phyloP scores from a whole-genome alignment of 2,113 vertebrate genomes.

The Rhinopomastus cyanomelas region DNA sequence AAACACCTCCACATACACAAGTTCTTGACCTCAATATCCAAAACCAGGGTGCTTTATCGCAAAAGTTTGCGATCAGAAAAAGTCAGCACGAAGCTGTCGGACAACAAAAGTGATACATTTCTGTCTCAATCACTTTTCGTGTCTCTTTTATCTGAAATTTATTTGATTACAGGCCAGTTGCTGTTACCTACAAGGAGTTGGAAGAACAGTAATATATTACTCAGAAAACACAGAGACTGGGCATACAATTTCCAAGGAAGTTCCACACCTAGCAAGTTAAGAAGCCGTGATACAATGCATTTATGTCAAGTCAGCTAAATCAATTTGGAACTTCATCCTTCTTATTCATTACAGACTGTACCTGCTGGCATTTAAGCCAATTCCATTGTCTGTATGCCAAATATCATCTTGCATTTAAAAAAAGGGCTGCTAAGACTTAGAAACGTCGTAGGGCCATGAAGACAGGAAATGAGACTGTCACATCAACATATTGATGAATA shows the following conservation, averaged over 20 bases:
- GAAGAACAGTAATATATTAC: not conserved
- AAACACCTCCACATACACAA: rapidly evolving
- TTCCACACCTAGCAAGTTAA: not conserved
- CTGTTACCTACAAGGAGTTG: not conserved
- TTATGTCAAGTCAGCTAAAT: not conserved
- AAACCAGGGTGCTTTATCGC: not conserved
- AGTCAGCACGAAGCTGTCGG: not conserved
- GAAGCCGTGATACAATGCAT: not conserved
- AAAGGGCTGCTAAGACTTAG: constrained; percentile 34
- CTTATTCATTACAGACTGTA: not conserved
- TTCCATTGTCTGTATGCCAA: not conserved
- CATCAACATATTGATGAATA: constrained; percentile 74
- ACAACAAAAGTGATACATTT: not conserved
- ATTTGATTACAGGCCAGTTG: not conserved
- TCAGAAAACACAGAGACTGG: not conserved
- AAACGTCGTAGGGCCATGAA: constrained; percentile 23
- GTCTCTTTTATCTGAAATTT: not conserved
- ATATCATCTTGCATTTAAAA: not conserved
- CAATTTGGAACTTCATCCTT: not conserved
- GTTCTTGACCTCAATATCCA: not conserved
- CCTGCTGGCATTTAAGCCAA: not conserved
- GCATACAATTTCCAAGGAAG: not conserved
- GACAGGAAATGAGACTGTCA: constrained; percentile 63
- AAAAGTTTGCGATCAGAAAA: not conserved
- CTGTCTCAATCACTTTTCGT: not conserved